Evolutionary conservation across 2,888 invertebrate genomes (phyloP).

Genomic region (Oscheius sp.): DNA sequence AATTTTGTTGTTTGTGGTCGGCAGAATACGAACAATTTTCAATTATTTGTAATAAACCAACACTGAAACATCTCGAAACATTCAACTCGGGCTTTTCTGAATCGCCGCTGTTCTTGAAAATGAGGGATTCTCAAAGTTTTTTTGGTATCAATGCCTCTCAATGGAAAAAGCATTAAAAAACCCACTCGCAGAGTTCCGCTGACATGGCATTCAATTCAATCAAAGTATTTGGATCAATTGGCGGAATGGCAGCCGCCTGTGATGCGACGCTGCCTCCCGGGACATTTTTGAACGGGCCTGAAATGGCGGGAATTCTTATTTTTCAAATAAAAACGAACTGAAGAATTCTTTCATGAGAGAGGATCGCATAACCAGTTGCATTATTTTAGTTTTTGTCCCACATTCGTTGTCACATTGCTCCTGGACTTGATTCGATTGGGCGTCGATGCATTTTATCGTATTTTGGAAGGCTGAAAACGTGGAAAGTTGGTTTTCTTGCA

Average conservation of each 20-base stretch:
- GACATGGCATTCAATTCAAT: constrained; percentile 15
- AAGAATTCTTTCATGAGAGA: constrained; percentile 42
- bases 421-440: constrained; percentile 42
- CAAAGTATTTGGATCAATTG: not conserved
- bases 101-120: too few relatives aligned
- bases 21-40: too few relatives aligned
- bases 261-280: not conserved
- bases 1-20: too few relatives aligned
- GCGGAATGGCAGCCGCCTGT: not conserved
- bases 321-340: constrained; percentile 27
- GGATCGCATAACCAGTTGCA: constrained; percentile 51
- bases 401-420: constrained; percentile 50
- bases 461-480: constrained; percentile 52
- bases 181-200: constrained; percentile 22
- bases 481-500: too few relatives aligned
- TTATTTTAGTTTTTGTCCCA: constrained; percentile 45
- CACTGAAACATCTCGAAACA: too few relatives aligned
- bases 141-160: too few relatives aligned
- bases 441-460: constrained; percentile 56
- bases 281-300: not conserved
- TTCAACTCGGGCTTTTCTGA: too few relatives aligned
- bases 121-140: too few relatives aligned
- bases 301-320: not conserved
- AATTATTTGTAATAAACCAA: too few relatives aligned
- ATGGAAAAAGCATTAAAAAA: constrained; percentile 2